Evolutionary conservation across 2,888 invertebrate species (phyloP).

Genomic region (Lymantria dispar): DNA sequence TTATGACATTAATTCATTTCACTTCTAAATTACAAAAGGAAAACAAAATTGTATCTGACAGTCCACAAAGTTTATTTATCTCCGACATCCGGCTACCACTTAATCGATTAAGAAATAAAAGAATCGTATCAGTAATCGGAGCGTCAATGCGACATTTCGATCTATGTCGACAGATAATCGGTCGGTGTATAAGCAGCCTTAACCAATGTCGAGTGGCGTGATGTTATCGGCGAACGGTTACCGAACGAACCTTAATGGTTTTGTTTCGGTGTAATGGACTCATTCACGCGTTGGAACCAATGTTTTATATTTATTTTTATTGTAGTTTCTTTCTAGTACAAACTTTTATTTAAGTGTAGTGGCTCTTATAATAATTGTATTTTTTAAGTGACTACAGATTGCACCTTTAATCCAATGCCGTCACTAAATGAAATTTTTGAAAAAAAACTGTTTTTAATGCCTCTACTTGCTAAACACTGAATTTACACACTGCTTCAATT

Average conservation of each 20-base stretch:
- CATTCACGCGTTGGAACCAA: slow-evolving; percentile 15
- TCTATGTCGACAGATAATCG: slow-evolving; percentile 21
- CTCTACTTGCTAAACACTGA: too few species aligned
- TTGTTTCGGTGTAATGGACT: slow-evolving; percentile 12
- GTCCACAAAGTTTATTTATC: neutral
- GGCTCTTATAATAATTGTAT: too few species aligned
- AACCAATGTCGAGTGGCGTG: slow-evolving; percentile 23
- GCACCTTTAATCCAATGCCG: too few species aligned
- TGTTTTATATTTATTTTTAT: neutral
- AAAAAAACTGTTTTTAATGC: too few species aligned
- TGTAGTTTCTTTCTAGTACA: neutral
- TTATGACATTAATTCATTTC: too few species aligned
- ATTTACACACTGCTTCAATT: too few species aligned
- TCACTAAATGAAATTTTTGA: too few species aligned
- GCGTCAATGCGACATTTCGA: slow-evolving; percentile 22
- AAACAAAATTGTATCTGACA: too few species aligned
- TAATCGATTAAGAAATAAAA: slow-evolving; percentile 9
- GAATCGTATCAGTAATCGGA: slow-evolving; percentile 19
- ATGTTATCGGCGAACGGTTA: slow-evolving; percentile 27
- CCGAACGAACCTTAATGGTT: slow-evolving; percentile 23
- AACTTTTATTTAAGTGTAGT: too few species aligned
- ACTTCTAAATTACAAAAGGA: too few species aligned
- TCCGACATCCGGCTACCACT: neutral
- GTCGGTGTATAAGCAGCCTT: slow-evolving; percentile 22
- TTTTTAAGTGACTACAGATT: too few species aligned